phyloP scores from a whole-genome alignment of 37 sponge, comb jelly and placozoan species.

The Trichoplax adhaerens region DNA sequence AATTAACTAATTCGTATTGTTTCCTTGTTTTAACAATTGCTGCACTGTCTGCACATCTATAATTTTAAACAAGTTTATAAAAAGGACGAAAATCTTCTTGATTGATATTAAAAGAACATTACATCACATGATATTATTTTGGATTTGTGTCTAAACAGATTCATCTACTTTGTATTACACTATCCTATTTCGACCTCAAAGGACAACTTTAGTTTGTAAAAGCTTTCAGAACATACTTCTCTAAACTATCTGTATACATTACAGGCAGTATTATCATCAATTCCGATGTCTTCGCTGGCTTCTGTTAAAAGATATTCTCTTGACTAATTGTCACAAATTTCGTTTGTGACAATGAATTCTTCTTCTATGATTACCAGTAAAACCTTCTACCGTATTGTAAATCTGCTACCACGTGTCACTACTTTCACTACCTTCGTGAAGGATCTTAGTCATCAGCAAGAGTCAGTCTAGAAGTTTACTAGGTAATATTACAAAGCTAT shows the following conservation, averaged over 20 bases:
- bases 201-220: not conserved
- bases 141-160: conserved; percentile 27
- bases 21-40: no score
- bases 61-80: no score
- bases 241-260: conserved; percentile 39
- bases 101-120: not conserved
- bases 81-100: no score
- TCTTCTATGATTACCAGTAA: no score
- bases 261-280: conserved; percentile 14
- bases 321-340: conserved; percentile 13
- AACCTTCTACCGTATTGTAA: no score
- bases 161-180: conserved; percentile 32
- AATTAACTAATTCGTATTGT: not conserved
- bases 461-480: no score
- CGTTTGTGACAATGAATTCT: no score
- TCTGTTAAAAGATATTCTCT: conserved; percentile 18
- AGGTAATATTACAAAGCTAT: no score
- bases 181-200: conserved; percentile 21
- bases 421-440: no score
- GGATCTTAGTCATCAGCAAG: no score
- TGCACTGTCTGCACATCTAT: no score
- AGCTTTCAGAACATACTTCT: conserved; percentile 24
- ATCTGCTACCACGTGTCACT: no score
- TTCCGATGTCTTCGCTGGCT: conserved; percentile 19
- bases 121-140: conserved; percentile 7